Evolutionary conservation across 2,113 vertebrate species (phyloP).

Genomic region (Aldabrachelys gigantea): DNA sequence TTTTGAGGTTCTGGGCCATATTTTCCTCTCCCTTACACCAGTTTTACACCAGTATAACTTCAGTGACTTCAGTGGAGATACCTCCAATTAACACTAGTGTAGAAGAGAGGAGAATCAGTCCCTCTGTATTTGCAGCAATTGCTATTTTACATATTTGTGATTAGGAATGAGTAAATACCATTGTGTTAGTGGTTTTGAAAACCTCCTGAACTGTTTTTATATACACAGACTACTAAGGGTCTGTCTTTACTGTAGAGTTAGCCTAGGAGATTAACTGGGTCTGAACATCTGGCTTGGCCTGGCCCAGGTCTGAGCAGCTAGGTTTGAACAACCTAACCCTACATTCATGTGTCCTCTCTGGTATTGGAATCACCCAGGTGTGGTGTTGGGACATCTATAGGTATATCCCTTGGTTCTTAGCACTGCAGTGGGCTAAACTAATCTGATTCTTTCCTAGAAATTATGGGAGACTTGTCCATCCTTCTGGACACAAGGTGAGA

Average conservation of each 20-base stretch:
- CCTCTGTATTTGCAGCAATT: background rate
- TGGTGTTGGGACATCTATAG: background rate
- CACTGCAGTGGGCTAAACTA: background rate
- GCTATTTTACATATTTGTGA: background rate
- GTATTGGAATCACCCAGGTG: background rate
- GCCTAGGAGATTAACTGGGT: background rate
- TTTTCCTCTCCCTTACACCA: fast-evolving
- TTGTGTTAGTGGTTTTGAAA: background rate
- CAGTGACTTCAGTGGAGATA: background rate
- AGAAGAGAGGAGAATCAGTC: background rate
- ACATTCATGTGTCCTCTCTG: background rate
- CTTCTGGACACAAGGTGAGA: fast-evolving
- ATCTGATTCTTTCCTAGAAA: background rate
- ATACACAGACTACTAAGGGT: background rate
- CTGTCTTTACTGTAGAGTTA: background rate
- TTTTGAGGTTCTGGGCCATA: background rate
- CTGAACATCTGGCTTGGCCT: background rate
- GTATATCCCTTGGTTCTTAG: background rate
- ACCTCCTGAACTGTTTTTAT: background rate
- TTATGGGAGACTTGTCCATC: background rate
- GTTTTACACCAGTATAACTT: background rate
- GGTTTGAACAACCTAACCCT: background rate
- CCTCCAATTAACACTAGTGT: background rate
- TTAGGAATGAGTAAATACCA: background rate
- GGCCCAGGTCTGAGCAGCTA: background rate